Evolutionary conservation across 1,140 invertebrate species (phyloP), one percentile per base, ranked within the genome.

Genomic region (Trichonephila clavipes): DNA sequence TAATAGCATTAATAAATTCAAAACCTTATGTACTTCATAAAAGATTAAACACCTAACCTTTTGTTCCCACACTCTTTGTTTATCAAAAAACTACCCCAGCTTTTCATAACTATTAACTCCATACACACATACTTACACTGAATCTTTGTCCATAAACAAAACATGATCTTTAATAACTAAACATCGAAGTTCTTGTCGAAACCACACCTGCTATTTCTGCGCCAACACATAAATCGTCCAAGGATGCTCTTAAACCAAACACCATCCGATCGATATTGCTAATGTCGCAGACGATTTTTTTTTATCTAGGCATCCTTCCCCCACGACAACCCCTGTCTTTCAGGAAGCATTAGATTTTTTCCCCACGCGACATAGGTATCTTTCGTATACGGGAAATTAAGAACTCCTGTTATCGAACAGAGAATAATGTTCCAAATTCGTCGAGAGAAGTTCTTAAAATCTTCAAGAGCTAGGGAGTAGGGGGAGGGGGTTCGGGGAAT

Each of bases 351-450:
- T 72, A 89, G n/a, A 72, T 51, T 89, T 77, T 77, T 59, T 89
- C 24, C 66, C 66, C 24, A 69, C 12, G 61, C 40, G 44, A 28
- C 21, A n/a, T 40, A 69, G 88, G 88, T 77, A 88, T 66, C 28
- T 88, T 62, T 28, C 28, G 88, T 77, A 89, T 58, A 77, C 88
- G 59, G 88, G 88, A 89, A 89, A 89, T 89, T 89, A 89, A 77
- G 88, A 89, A 89, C 88, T 89, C 88, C 66, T 72, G 88, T 77
- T 89, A 72, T 89, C 88, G 64, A 89, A 89, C 88, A 59, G 24
- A 59, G 24, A 89, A 89, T 89, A 89, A 89, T 77, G 88, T 77
- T 77, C 28, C 28, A 77, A 40, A 34, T 69, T 69, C 24, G 21
- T 87, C 51, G 24, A 4, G 62, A 66, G 28, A 59, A 61, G 44